phyloP scores from a whole-genome alignment of 2,888 invertebrate genomes.

The Himalopsyche anomala region DNA sequence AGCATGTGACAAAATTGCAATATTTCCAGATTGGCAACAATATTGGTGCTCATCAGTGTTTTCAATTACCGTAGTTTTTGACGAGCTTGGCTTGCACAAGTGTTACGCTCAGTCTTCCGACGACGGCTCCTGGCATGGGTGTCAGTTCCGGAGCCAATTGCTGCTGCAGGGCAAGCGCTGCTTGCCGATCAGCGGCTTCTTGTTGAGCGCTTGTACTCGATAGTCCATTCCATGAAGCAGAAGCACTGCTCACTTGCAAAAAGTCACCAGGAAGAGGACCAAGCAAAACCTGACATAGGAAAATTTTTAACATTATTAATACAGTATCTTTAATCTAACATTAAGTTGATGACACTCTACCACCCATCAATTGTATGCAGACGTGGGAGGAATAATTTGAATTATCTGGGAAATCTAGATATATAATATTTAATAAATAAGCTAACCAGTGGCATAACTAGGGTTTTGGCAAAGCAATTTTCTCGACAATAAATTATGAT shows the following conservation, averaged over 20 bases:
- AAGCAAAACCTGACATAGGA: constrained; percentile 80
- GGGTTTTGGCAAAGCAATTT: too few relatives aligned
- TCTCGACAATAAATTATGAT: too few relatives aligned
- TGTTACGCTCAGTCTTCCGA: constrained; percentile 88
- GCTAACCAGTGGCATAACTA: too few relatives aligned
- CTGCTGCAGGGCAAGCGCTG: constrained; percentile 84
- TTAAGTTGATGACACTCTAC: background rate
- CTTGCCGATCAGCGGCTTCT: constrained; percentile 87
- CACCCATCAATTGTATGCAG: background rate
- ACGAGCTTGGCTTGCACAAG: constrained; percentile 93
- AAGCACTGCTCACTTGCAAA: constrained; percentile 77
- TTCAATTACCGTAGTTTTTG: constrained; percentile 88
- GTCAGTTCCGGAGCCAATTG: constrained; percentile 76
- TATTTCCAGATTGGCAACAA: background rate
- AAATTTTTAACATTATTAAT: background rate
- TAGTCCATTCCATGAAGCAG: constrained; percentile 75
- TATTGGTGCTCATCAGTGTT: background rate
- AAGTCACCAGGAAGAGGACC: constrained; percentile 89
- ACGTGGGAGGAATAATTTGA: too few relatives aligned
- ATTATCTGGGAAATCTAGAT: too few relatives aligned
- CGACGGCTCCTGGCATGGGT: constrained; percentile 73
- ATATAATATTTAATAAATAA: too few relatives aligned
- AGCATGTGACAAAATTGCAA: too few relatives aligned
- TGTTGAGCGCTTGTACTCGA: constrained; percentile 71
- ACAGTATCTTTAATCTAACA: too few relatives aligned